These are phyloP conservation scores for Callyntrura guangdongensis DNA, from an alignment of 2,888 invertebrate genomes.

Conservation along the genomic window DNA sequence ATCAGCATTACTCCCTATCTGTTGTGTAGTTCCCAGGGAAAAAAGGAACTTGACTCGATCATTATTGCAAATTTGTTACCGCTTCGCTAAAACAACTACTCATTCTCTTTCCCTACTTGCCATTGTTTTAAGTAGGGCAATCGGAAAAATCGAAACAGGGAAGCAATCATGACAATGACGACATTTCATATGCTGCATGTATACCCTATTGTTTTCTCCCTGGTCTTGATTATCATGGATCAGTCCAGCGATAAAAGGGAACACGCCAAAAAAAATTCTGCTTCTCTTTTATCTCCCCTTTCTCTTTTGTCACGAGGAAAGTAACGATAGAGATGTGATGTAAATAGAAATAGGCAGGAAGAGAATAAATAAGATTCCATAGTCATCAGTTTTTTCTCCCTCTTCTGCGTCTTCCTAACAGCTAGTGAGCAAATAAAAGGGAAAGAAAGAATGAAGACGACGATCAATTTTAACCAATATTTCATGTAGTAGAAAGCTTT, in stretches of 20 bases:
- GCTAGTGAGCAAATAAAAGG: background rate
- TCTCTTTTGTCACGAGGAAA: background rate
- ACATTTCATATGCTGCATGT: background rate
- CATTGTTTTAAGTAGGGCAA: slow-evolving; percentile 40
- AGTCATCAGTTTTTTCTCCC: slow-evolving; percentile 40
- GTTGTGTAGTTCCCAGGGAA: background rate
- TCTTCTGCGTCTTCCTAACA: background rate
- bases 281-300: background rate
- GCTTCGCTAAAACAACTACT: background rate
- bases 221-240: slow-evolving; percentile 29
- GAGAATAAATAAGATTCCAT: slow-evolving; percentile 19
- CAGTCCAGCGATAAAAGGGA: background rate
- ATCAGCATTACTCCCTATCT: background rate
- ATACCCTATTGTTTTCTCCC: background rate
- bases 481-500: slow-evolving; percentile 45
- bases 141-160: slow-evolving; percentile 45
- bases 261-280: slow-evolving; percentile 18
- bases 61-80: background rate
- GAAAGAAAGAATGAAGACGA: background rate
- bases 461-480: slow-evolving; percentile 28
- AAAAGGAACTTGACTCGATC: background rate
- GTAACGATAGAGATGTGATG: slow-evolving; percentile 21
- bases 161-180: too few species aligned
- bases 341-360: slow-evolving; percentile 40
- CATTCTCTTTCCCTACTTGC: background rate